Percentiles rank a stretch among this genome's conserved stretches.
These are phyloP conservation scores for Heterodera schachtii DNA, from an alignment of 1,140 invertebrate genomes.

Conservation along the genomic window DNA sequence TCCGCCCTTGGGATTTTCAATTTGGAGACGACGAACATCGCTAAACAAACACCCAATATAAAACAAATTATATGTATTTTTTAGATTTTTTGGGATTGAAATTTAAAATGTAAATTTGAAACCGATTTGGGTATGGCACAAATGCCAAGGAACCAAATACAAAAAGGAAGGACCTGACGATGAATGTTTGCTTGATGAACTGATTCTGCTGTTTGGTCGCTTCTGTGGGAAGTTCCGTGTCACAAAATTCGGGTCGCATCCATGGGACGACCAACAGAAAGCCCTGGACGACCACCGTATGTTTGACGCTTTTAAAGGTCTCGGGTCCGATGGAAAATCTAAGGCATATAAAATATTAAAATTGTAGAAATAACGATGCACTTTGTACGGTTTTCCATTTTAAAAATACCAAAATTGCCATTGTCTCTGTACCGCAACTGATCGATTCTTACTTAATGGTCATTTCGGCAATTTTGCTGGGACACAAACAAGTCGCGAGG, in stretches of 20 bases:
- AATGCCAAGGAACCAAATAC: too few species aligned
- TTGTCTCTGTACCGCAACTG: too few species aligned
- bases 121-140: too few species aligned
- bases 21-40: neutral
- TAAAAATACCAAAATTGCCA: too few species aligned
- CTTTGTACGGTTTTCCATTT: too few species aligned
- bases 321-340: neutral
- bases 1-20: neutral
- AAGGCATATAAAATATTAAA: neutral
- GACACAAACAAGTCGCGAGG: neutral
- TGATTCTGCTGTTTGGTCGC: neutral
- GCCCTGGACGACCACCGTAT: neutral
- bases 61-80: too few species aligned
- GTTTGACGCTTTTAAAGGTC: neutral
- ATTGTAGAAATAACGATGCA: too few species aligned
- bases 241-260: neutral
- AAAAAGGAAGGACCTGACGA: neutral
- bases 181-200: neutral
- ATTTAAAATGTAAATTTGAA: too few species aligned
- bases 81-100: too few species aligned
- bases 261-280: neutral
- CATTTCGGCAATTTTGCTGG: slow-evolving; percentile 2
- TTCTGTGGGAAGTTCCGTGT: neutral
- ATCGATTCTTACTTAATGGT: neutral
- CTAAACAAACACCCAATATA: neutral